phyloP scores from a whole-genome alignment of 2,113 vertebrate genomes.

The Ammodytes marinus region DNA sequence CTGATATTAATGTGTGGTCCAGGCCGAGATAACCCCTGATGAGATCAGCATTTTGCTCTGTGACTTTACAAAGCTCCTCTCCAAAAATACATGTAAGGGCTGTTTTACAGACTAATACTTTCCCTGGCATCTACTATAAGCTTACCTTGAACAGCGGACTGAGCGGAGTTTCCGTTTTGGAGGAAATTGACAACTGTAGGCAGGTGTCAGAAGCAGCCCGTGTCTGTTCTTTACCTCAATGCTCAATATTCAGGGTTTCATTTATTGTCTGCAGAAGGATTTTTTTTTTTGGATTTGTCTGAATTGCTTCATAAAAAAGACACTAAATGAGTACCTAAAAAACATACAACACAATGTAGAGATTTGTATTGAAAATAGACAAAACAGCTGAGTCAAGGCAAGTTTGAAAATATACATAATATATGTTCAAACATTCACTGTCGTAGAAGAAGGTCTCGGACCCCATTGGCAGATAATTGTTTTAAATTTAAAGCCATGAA shows the following conservation, averaged over 20 bases:
- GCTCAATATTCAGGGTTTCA: neutral
- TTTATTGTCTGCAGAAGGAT: neutral
- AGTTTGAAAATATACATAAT: neutral
- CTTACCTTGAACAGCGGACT: neutral
- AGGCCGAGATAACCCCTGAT: neutral
- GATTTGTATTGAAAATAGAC: neutral
- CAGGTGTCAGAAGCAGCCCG: too few relatives aligned
- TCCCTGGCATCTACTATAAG: neutral
- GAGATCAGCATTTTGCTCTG: neutral
- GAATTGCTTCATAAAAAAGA: slow-evolving; percentile 3
- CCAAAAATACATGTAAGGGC: neutral
- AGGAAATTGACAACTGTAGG: neutral
- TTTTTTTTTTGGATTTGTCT: neutral
- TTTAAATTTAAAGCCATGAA: slow-evolving; percentile 9
- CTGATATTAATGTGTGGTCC: neutral
- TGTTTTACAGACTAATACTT: neutral
- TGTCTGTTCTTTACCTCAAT: neutral
- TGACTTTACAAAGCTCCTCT: neutral
- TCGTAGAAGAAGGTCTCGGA: neutral
- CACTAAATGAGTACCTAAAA: neutral
- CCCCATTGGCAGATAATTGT: neutral
- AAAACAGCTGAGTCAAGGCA: neutral
- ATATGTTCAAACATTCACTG: neutral
- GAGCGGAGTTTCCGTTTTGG: neutral
- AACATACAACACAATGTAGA: neutral